Conservation (phyloP, 92 coral and sea anemone genomes). For the Hydrozoanthus gracilis region DNA sequence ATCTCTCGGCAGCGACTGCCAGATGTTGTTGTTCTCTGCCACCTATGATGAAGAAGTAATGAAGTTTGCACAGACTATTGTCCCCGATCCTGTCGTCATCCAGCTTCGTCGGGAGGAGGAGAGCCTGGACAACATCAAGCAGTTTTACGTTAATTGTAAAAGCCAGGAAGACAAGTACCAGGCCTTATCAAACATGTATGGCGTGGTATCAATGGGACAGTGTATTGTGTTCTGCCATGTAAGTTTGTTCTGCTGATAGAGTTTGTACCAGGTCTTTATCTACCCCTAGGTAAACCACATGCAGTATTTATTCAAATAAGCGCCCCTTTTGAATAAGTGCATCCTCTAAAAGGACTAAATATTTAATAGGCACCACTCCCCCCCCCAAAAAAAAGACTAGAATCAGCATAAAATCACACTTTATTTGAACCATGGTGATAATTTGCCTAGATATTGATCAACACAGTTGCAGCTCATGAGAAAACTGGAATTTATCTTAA, state of each 20-base stretch:
- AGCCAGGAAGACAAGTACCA: conserved; percentile 82
- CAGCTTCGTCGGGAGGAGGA: conserved; percentile 95
- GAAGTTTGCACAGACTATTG: conserved; percentile 87
- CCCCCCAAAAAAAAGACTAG: too few relatives aligned
- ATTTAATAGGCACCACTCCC: too few relatives aligned
- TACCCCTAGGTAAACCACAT: too few relatives aligned
- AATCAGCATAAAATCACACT: too few relatives aligned
- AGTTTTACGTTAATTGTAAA: conserved; percentile 85
- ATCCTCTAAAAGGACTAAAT: too few relatives aligned
- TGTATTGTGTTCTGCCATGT: conserved; percentile 98
- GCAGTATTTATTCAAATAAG: too few relatives aligned
- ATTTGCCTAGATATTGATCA: too few relatives aligned
- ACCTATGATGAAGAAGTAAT: conserved; percentile 94
- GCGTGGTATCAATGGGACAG: conserved; percentile 93
- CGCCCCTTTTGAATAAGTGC: too few relatives aligned
- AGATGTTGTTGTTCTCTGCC: conserved; percentile 92
- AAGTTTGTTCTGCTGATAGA: conserved; percentile 52
- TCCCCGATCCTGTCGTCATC: conserved; percentile 84
- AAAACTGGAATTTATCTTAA: too few relatives aligned
- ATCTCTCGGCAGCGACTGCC: conserved; percentile 77
- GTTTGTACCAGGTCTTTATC: too few relatives aligned
- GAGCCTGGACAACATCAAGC: conserved; percentile 93
- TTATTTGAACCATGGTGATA: too few relatives aligned
- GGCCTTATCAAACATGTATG: conserved; percentile 95
- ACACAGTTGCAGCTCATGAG: too few relatives aligned